Evolutionary conservation across 2,113 vertebrate species (phyloP).

Genomic region (Pionites leucogaster): DNA sequence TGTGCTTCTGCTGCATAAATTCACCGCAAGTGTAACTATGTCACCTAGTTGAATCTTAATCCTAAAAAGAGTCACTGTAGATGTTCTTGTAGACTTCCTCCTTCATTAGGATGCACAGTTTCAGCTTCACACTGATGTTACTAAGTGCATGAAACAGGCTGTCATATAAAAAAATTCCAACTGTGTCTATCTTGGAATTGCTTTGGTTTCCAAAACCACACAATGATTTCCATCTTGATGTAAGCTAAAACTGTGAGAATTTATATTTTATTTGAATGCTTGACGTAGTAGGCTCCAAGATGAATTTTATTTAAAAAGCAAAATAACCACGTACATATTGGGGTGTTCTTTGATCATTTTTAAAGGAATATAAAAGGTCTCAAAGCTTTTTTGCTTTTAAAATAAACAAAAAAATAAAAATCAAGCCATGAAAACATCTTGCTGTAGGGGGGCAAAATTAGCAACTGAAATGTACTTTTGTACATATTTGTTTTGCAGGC

Average conservation of each 20-base stretch:
- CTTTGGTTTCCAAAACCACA: constrained; percentile 47
- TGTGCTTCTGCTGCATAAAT: neutral
- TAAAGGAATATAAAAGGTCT: neutral
- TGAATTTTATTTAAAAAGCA: constrained; percentile 34
- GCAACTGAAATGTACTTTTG: neutral
- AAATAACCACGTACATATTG: constrained; percentile 33
- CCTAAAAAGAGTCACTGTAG: neutral
- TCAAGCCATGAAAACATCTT: neutral
- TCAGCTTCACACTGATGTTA: neutral
- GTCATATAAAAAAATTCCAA: constrained; percentile 46
- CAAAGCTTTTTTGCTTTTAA: neutral
- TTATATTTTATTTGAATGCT: constrained; percentile 22
- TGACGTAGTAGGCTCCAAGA: constrained; percentile 27
- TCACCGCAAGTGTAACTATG: neutral
- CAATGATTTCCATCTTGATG: constrained; percentile 40
- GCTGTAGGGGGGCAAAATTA: neutral
- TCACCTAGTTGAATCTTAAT: neutral
- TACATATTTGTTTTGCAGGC: neutral
- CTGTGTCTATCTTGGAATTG: constrained; percentile 20
- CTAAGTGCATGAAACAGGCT: constrained; percentile 8
- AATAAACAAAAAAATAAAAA: neutral
- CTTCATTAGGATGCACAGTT: neutral
- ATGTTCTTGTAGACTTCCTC: neutral
- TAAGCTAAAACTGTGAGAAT: constrained; percentile 47
- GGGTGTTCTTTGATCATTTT: constrained; percentile 12